A percentile compares a stretch with the other conserved stretches of the same genome.
Evolutionary conservation across 2,113 vertebrate genomes (phyloP).

Genomic region (Kryptolebias marmoratus): DNA sequence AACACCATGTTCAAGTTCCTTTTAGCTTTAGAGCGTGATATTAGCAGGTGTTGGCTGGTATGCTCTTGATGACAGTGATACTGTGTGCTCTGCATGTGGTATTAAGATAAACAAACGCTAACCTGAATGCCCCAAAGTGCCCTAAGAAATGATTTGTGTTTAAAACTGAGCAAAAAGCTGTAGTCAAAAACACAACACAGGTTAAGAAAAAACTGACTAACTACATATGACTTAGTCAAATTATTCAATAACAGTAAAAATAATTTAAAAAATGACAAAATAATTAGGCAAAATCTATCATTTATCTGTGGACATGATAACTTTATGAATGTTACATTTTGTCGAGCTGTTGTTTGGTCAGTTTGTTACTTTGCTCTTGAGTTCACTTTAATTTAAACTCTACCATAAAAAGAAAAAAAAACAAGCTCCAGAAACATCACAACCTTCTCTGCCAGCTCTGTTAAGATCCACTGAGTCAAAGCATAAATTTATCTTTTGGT

Average conservation of each 20-base stretch:
- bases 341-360: neutral
- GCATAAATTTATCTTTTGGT: too few species aligned
- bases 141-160: neutral
- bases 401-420: too few species aligned
- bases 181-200: neutral
- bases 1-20: slow-evolving; percentile 37
- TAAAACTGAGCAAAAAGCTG: slow-evolving; percentile 10
- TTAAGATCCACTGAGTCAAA: too few species aligned
- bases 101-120: slow-evolving; percentile 32
- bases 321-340: neutral
- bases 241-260: too few species aligned
- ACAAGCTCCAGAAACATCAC: too few species aligned
- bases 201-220: neutral
- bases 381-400: too few species aligned
- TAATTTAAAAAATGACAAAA: too few species aligned
- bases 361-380: neutral
- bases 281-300: too few species aligned
- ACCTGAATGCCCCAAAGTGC: neutral
- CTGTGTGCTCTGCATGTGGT: neutral
- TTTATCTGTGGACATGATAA: too few species aligned
- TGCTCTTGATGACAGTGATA: slow-evolving; percentile 40
- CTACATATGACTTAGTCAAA: too few species aligned
- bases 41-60: slow-evolving; percentile 41
- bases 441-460: too few species aligned
- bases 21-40: slow-evolving; percentile 44